These are phyloP conservation scores for Meiosimyza decipiens DNA, from an alignment of 2,888 invertebrate species.

Conservation along the genomic window DNA sequence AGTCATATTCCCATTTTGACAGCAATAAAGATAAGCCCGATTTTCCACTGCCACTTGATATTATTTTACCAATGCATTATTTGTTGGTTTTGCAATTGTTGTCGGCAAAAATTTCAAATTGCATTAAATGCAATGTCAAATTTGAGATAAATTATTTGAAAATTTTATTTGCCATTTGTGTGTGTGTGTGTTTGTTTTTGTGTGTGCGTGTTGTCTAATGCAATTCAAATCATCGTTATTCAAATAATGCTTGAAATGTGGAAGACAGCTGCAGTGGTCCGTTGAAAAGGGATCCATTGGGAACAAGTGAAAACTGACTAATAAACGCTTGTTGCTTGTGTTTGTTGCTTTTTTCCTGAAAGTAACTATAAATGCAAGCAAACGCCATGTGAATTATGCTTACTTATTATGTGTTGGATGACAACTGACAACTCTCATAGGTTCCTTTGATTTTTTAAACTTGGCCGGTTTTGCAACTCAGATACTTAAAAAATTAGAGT, in stretches of 20 bases:
- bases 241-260: background rate
- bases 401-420: no score
- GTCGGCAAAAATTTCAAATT: background rate
- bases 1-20: no score
- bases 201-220: conserved; percentile 20
- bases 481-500: no score
- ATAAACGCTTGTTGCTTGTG: no score
- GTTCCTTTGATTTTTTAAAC: no score
- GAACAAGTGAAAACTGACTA: background rate
- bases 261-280: background rate
- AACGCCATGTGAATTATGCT: no score
- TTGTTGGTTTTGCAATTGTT: background rate
- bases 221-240: conserved; percentile 5
- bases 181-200: background rate
- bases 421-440: no score
- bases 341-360: no score
- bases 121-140: background rate
- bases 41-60: no score
- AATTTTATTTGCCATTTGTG: background rate
- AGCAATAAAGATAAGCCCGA: no score
- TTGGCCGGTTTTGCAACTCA: no score
- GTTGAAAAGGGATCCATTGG: background rate
- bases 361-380: background rate
- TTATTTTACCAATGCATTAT: no score
- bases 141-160: conserved; percentile 1